A percentile compares a stretch with the other conserved stretches of the same genome.
Evolutionary conservation across 2,888 invertebrate genomes (phyloP).

Genomic region (Mystacides longicornis): DNA sequence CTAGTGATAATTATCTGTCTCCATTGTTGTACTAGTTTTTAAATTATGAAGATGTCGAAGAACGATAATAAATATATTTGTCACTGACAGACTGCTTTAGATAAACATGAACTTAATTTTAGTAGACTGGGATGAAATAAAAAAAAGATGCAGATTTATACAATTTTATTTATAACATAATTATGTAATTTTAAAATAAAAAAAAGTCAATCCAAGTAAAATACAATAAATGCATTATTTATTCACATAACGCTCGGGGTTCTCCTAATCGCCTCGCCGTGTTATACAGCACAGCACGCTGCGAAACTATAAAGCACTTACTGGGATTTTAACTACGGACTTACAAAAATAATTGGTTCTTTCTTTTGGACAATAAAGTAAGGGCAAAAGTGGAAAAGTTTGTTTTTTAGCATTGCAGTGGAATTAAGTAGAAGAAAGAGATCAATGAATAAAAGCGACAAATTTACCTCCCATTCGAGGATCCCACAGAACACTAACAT

Average conservation of each 20-base stretch:
- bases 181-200: conserved; percentile 19
- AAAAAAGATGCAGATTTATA: not conserved
- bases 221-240: conserved; percentile 22
- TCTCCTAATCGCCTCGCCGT: no score
- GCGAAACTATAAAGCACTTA: conserved; percentile 15
- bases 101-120: no score
- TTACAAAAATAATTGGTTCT: not conserved
- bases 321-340: not conserved
- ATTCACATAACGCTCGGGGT: conserved; percentile 6
- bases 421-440: not conserved
- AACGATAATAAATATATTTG: no score
- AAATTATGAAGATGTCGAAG: no score
- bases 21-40: no score
- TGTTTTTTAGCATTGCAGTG: not conserved
- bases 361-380: not conserved
- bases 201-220: conserved; percentile 19
- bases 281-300: no score
- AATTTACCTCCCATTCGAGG: no score
- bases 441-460: not conserved
- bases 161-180: conserved; percentile 21
- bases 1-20: no score
- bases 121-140: no score
- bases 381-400: not conserved
- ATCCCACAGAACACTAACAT: no score
- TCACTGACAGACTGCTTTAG: no score